A percentile compares a stretch with the other conserved stretches of the same genome.
These are phyloP conservation scores for Dissostichus mawsoni DNA, from an alignment of 2,113 vertebrate genomes.

Conservation along the genomic window DNA sequence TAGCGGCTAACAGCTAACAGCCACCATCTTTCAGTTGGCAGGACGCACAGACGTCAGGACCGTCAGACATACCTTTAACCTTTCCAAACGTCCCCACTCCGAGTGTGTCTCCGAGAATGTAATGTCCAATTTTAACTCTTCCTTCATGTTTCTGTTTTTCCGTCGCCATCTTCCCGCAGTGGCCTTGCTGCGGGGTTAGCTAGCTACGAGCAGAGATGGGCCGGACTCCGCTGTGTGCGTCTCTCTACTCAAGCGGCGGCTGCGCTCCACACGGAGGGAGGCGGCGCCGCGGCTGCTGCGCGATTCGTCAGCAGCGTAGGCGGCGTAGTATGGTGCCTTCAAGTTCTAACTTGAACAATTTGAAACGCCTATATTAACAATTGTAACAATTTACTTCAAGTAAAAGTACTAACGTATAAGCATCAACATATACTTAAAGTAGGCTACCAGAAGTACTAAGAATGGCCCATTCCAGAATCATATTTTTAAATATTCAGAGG, in stretches of 20 bases:
- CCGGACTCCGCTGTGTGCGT: slow-evolving; percentile 49
- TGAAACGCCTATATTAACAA: too few species aligned
- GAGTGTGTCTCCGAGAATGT: slow-evolving; percentile 95
- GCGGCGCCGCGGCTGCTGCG: slow-evolving; percentile 39
- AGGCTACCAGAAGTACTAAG: too few species aligned
- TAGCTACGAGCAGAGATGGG: slow-evolving; percentile 64
- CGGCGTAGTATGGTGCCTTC: slow-evolving; percentile 61
- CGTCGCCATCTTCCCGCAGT: slow-evolving; percentile 94
- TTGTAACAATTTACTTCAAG: too few species aligned
- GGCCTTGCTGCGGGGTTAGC: slow-evolving; percentile 83
- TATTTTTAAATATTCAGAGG: too few species aligned
- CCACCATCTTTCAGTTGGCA: slow-evolving; percentile 54
- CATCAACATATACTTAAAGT: too few species aligned
- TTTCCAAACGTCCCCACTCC: slow-evolving; percentile 98
- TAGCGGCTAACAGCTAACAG: slow-evolving; percentile 61
- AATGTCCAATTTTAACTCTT: slow-evolving; percentile 97
- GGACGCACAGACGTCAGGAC: slow-evolving; percentile 19
- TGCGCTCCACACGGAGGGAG: slow-evolving; percentile 20
- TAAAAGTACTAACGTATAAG: too few species aligned
- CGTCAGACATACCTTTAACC: slow-evolving; percentile 90
- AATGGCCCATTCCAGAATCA: too few species aligned
- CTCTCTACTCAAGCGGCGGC: slow-evolving; percentile 51
- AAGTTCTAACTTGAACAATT: background rate
- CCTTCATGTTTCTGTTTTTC: slow-evolving; percentile 97
- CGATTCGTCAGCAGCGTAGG: slow-evolving; percentile 43